These are phyloP conservation scores for Peromyscus melanophrys DNA, from an alignment of 2,797 vertebrate genomes.

Conservation along the genomic window DNA sequence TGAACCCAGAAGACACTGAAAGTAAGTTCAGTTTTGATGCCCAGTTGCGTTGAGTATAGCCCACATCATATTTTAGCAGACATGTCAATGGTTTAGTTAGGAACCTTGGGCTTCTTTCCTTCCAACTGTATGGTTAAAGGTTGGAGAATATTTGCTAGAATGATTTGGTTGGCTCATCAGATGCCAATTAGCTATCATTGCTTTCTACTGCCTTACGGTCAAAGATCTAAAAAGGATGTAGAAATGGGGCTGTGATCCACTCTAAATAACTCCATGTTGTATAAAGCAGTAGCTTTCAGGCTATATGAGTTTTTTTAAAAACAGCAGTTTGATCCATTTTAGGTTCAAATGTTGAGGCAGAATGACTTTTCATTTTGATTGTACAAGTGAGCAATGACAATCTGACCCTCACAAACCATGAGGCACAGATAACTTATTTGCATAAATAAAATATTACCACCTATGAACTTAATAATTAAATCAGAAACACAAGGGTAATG, in stretches of 20 bases:
- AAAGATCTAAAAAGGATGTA: slow-evolving; percentile 13
- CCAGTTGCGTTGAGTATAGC: not conserved
- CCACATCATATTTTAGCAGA: slow-evolving; percentile 5
- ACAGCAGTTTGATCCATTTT: not conserved
- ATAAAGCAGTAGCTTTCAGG: not conserved
- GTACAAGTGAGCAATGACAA: not conserved
- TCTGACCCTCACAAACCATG: not conserved
- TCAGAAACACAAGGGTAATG: not conserved
- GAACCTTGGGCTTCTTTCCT: not conserved
- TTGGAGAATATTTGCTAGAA: slow-evolving; percentile 30
- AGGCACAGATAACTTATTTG: not conserved
- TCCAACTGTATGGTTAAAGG: not conserved
- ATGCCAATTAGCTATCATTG: slow-evolving; percentile 12
- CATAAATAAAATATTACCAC: not conserved
- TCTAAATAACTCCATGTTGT: not conserved
- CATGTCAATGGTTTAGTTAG: slow-evolving; percentile 16
- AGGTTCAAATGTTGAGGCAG: not conserved
- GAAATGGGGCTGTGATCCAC: not conserved
- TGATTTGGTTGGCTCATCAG: slow-evolving; percentile 36
- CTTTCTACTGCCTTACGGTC: not conserved
- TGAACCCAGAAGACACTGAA: not conserved
- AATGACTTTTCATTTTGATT: not conserved
- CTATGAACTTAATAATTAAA: not conserved
- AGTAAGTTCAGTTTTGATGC: not conserved
- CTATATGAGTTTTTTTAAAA: not conserved